Conservation (phyloP, 2,797 vertebrate genomes). For the Sciurus vulgaris region DNA sequence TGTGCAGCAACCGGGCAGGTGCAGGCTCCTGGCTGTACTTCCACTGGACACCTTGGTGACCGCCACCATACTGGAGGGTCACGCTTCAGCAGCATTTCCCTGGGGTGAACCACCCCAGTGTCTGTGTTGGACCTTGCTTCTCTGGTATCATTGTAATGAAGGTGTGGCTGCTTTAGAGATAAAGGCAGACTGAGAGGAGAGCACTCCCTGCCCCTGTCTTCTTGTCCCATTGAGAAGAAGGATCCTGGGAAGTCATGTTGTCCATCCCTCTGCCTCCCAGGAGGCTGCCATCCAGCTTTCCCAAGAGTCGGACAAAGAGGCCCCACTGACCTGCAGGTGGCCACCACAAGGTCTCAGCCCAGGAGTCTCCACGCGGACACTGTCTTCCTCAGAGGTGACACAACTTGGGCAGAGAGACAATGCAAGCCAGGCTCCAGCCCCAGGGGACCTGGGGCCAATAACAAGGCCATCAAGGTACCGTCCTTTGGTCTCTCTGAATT, state of each 20-base stretch:
- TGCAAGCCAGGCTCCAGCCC: neutral
- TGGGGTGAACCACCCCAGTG: neutral
- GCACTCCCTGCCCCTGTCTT: neutral
- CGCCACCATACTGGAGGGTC: neutral
- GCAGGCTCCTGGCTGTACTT: accelerated
- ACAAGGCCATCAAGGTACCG: constrained; percentile 29
- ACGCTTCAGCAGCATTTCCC: neutral
- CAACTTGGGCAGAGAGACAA: neutral
- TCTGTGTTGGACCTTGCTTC: neutral
- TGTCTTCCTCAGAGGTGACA: neutral
- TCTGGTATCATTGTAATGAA: neutral
- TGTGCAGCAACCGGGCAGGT: neutral
- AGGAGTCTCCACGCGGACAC: too few relatives aligned
- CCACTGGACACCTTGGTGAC: neutral
- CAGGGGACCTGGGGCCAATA: constrained; percentile 36
- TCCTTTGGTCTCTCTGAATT: constrained; percentile 76
- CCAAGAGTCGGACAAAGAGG: neutral
- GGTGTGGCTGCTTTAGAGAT: neutral
- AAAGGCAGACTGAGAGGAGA: neutral
- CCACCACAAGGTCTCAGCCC: neutral
- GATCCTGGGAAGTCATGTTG: accelerated
- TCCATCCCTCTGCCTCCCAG: neutral
- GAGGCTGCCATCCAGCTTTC: neutral
- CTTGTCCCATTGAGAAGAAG: neutral
- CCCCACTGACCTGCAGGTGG: accelerated